A percentile compares a stretch with the other conserved stretches of the same genome.
Conservation (phyloP, 2,797 vertebrate species). For the Rhodeus uyekii region DNA sequence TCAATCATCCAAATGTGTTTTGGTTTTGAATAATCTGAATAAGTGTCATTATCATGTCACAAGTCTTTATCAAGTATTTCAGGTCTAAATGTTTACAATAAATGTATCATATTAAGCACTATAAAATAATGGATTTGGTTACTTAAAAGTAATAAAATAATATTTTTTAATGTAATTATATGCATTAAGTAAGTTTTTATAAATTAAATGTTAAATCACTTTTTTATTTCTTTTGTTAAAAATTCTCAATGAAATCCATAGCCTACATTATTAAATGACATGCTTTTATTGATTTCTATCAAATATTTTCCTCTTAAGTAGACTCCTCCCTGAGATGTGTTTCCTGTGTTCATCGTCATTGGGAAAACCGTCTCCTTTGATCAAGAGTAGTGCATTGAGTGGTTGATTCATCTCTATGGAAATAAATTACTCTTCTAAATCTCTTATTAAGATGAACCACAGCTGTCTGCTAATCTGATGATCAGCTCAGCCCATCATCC, state of each 20-base stretch:
- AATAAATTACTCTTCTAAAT: conserved; percentile 31
- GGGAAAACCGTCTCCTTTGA: neutral
- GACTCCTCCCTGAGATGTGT: neutral
- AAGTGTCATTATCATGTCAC: too few relatives aligned
- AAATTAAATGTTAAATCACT: too few relatives aligned
- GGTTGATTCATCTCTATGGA: conserved; percentile 30
- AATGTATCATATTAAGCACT: neutral
- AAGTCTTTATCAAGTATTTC: neutral
- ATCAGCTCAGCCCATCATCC: neutral
- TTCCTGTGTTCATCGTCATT: neutral
- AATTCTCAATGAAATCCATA: neutral
- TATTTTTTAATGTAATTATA: neutral
- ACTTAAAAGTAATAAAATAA: neutral
- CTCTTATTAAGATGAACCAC: conserved; percentile 32
- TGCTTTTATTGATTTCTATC: neutral
- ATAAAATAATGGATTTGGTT: neutral
- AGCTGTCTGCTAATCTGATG: conserved; percentile 23
- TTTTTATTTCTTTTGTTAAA: neutral
- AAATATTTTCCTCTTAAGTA: neutral
- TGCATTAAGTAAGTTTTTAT: neutral
- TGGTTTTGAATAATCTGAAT: neutral
- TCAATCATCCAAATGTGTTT: neutral
- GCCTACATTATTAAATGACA: neutral
- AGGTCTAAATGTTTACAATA: neutral
- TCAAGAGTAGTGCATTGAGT: neutral